Evolutionary conservation across 2,888 invertebrate species (phyloP).

Genomic region (Labia minor): DNA sequence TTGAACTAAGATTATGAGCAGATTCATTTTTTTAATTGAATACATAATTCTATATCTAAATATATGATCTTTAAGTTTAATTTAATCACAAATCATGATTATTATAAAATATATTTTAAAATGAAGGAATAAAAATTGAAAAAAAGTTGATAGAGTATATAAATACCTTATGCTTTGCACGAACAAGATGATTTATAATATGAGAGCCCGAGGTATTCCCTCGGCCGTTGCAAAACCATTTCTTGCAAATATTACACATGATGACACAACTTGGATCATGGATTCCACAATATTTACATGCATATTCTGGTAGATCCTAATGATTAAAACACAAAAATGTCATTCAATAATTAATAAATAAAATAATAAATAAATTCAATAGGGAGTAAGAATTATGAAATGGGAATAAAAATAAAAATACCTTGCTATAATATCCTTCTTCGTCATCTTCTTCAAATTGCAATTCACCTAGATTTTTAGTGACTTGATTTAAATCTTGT

Average conservation of each 20-base stretch:
- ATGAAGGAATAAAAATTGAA: too few relatives aligned
- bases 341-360: neutral
- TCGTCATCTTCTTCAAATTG: slow-evolving; percentile 94
- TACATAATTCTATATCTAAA: too few relatives aligned
- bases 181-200: slow-evolving; percentile 95
- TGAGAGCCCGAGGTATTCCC: slow-evolving; percentile 97
- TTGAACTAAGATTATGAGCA: too few relatives aligned
- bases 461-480: slow-evolving; percentile 70
- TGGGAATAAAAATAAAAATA: too few relatives aligned
- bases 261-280: slow-evolving; percentile 96
- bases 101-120: too few relatives aligned
- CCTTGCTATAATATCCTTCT: slow-evolving; percentile 71
- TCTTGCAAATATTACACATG: slow-evolving; percentile 95
- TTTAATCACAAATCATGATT: too few relatives aligned
- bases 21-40: too few relatives aligned
- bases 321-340: too few relatives aligned
- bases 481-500: slow-evolving; percentile 33
- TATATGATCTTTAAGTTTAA: too few relatives aligned
- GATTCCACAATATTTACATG: slow-evolving; percentile 98
- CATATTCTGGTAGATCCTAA: slow-evolving; percentile 85
- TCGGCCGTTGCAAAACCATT: slow-evolving; percentile 99
- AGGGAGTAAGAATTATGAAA: too few relatives aligned
- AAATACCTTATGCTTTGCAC: slow-evolving; percentile 90
- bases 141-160: too few relatives aligned
- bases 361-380: neutral